Percentiles rank a stretch among this genome's conserved stretches.
These are phyloP conservation scores for Rhadinocentrus ornatus DNA, from an alignment of 2,797 vertebrate genomes.

Conservation along the genomic window DNA sequence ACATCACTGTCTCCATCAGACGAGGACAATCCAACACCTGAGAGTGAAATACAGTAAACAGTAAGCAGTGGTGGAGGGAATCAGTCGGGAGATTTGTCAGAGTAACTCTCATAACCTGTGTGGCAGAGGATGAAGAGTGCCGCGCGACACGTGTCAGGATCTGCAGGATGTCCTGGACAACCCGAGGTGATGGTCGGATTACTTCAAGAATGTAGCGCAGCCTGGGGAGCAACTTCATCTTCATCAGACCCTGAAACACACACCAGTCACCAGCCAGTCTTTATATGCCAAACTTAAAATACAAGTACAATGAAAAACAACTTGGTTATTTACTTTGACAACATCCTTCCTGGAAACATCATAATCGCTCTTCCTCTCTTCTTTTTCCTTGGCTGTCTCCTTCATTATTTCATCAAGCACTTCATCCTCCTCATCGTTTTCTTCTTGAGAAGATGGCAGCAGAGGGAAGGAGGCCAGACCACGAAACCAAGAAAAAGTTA, in stretches of 20 bases:
- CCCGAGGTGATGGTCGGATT: conserved; percentile 85
- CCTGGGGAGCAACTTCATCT: conserved; percentile 91
- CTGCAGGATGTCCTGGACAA: conserved; percentile 89
- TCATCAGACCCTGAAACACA: conserved; percentile 88
- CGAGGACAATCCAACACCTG: conserved; percentile 94
- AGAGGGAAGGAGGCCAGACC: conserved; percentile 89
- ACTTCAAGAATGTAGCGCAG: conserved; percentile 95
- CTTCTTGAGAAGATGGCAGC: conserved; percentile 84
- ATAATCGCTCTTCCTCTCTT: conserved; percentile 87
- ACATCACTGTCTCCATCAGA: conserved; percentile 89
- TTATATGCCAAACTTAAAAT: background rate
- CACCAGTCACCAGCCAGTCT: background rate
- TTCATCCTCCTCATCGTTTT: conserved; percentile 88
- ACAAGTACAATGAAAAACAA: background rate
- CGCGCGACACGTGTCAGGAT: conserved; percentile 90
- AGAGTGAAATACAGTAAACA: background rate
- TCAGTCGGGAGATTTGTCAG: background rate
- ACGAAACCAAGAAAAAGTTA: conserved; percentile 91
- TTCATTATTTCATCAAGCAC: conserved; percentile 74
- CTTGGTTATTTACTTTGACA: conserved; percentile 84
- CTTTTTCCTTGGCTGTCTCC: conserved; percentile 82
- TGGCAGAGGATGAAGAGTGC: conserved; percentile 89
- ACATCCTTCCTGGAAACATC: conserved; percentile 90
- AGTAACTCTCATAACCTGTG: conserved; percentile 78
- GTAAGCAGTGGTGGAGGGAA: background rate